Conservation (phyloP, 2,797 vertebrate species). For the Scomberomorus guttatus region DNA sequence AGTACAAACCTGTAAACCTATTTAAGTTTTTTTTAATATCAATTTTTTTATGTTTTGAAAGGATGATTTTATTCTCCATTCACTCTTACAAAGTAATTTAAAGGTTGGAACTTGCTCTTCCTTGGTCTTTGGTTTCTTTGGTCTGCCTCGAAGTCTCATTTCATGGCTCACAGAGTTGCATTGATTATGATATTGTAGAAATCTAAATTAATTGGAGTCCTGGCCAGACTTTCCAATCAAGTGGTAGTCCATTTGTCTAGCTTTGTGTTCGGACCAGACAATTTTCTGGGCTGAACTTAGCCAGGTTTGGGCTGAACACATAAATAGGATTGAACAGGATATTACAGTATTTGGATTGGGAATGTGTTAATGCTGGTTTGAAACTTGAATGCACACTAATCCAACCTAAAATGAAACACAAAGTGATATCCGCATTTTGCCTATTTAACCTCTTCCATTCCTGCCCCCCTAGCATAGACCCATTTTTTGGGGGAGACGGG, state of each 20-base stretch:
- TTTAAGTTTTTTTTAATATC: background rate
- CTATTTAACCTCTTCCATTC: too few species aligned
- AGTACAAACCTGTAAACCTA: conserved; percentile 2
- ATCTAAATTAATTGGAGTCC: conserved; percentile 50
- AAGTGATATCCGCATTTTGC: background rate
- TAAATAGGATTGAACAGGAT: conserved; percentile 36
- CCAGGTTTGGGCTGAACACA: conserved; percentile 32
- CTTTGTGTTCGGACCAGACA: conserved; percentile 40
- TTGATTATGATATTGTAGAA: conserved; percentile 52
- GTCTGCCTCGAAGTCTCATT: conserved; percentile 50
- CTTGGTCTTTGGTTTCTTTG: conserved; percentile 31
- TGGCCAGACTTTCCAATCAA: conserved; percentile 50
- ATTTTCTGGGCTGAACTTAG: conserved; percentile 30
- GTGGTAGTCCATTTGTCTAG: conserved; percentile 43
- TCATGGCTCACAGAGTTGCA: conserved; percentile 54
- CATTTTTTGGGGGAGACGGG: too few species aligned
- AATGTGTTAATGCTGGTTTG: conserved; percentile 22
- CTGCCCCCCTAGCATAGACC: too few species aligned
- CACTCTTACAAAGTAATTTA: conserved; percentile 36
- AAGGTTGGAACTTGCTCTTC: conserved; percentile 19
- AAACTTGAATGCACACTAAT: conserved; percentile 20
- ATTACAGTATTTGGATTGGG: conserved; percentile 10
- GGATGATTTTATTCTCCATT: conserved; percentile 24
- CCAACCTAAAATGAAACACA: conserved; percentile 3
- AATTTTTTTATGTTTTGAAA: conserved; percentile 12